Conservation (phyloP, 2,113 vertebrate species). For the Actenoides lindsayi region DNA sequence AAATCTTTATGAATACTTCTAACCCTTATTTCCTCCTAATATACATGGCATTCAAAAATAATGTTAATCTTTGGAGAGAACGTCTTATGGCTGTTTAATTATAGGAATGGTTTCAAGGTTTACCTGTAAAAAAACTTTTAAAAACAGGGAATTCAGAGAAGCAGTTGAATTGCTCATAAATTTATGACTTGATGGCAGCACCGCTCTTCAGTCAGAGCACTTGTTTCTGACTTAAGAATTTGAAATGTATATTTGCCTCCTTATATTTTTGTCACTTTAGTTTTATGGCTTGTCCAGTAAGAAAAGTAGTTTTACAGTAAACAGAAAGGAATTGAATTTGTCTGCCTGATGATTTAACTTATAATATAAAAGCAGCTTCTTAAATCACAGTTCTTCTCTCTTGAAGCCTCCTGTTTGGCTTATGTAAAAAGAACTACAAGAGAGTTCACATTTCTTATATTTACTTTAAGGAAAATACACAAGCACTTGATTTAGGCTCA, state of each 20-base stretch:
- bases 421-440: background rate
- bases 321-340: constrained; percentile 45
- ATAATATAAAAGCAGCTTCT: background rate
- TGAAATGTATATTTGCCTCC: constrained; percentile 29
- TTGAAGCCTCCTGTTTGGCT: background rate
- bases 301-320: constrained; percentile 29
- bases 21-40: background rate
- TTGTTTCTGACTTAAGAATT: constrained; percentile 43
- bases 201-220: background rate
- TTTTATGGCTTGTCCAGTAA: constrained; percentile 45
- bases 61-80: background rate
- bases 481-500: background rate
- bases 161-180: constrained; percentile 51
- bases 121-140: constrained; percentile 37
- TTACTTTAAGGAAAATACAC: background rate
- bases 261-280: constrained; percentile 40
- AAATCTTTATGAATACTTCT: background rate
- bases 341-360: constrained; percentile 41
- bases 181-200: constrained; percentile 14
- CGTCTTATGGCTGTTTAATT: constrained; percentile 23
- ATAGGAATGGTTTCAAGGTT: constrained; percentile 26
- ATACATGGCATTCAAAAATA: background rate
- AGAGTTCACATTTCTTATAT: background rate
- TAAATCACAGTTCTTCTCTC: constrained; percentile 1
- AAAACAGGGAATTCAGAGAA: constrained; percentile 48